Percentiles rank a stretch among this genome's conserved stretches.
Evolutionary conservation across 2,113 vertebrate species (phyloP).

Genomic region (Trinectes maculatus): DNA sequence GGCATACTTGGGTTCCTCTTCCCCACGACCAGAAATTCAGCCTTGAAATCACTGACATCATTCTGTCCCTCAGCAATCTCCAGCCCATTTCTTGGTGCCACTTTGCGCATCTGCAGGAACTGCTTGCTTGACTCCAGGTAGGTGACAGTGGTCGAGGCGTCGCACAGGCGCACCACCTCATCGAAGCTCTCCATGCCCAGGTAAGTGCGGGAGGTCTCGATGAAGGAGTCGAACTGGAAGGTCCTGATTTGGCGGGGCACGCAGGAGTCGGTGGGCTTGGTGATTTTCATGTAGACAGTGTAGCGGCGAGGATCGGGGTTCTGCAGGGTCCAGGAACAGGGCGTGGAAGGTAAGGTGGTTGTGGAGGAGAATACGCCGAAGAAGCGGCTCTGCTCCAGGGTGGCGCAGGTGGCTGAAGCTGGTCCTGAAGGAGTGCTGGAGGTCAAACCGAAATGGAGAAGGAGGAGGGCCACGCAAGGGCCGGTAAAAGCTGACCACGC

Average conservation of each 20-base stretch:
- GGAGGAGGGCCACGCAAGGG: constrained; percentile 69
- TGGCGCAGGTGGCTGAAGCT: constrained; percentile 89
- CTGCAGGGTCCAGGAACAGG: constrained; percentile 98
- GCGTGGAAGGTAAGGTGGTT: constrained; percentile 82
- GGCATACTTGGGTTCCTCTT: constrained; percentile 96
- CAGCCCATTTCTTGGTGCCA: constrained; percentile 63
- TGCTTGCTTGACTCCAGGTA: constrained; percentile 94
- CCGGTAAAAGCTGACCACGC: constrained; percentile 64
- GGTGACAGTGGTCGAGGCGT: constrained; percentile 87
- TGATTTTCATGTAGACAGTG: constrained; percentile 97
- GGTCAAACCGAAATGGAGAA: constrained; percentile 70
- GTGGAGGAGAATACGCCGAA: constrained; percentile 94
- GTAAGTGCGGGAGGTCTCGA: constrained; percentile 96
- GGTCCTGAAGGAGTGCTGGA: constrained; percentile 79
- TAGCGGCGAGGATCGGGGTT: constrained; percentile 97
- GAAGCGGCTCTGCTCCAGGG: constrained; percentile 95
- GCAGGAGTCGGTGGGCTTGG: constrained; percentile 88
- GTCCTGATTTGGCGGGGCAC: constrained; percentile 87
- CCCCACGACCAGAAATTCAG: constrained; percentile 95
- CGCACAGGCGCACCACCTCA: constrained; percentile 89
- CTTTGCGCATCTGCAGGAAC: constrained; percentile 92
- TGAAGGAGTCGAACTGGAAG: constrained; percentile 98
- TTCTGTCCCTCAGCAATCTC: constrained; percentile 65
- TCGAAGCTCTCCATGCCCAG: constrained; percentile 98
- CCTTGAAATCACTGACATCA: constrained; percentile 87